Percentiles rank a stretch among this genome's conserved stretches.
These are phyloP conservation scores for Halictus quadricinctus DNA, from an alignment of 2,888 invertebrate genomes.

Conservation along the genomic window DNA sequence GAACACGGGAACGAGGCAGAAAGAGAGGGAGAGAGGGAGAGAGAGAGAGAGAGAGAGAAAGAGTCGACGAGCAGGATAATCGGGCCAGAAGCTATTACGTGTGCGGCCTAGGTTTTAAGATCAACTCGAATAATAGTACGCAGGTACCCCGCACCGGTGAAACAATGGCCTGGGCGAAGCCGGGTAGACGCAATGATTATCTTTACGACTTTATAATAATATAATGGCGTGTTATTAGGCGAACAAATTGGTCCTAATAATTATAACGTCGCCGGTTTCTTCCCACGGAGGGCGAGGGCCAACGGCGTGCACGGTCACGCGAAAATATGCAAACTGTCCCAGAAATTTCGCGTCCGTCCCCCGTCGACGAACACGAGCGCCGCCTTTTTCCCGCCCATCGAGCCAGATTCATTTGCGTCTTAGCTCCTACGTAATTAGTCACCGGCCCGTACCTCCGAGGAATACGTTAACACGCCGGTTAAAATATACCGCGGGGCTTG, in stretches of 20 bases:
- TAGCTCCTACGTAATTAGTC: slow-evolving; percentile 43
- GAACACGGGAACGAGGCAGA: background rate
- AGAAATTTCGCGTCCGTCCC: slow-evolving; percentile 43
- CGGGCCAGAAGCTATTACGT: slow-evolving; percentile 36
- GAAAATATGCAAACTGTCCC: slow-evolving; percentile 57
- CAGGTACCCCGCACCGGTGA: slow-evolving; percentile 25
- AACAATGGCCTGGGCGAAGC: slow-evolving; percentile 51
- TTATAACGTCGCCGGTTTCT: slow-evolving; percentile 48
- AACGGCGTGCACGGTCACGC: slow-evolving; percentile 39
- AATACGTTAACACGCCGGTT: background rate
- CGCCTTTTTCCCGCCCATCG: slow-evolving; percentile 43
- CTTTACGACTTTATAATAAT: slow-evolving; percentile 62
- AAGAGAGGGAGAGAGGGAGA: background rate
- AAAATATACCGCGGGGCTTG: background rate
- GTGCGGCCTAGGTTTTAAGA: slow-evolving; percentile 38
- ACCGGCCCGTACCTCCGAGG: background rate
- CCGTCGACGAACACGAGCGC: slow-evolving; percentile 27
- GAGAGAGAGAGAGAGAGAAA: background rate
- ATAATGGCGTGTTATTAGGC: slow-evolving; percentile 58
- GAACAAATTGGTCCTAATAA: slow-evolving; percentile 58
- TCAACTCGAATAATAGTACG: slow-evolving; percentile 30
- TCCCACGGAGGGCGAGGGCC: slow-evolving; percentile 45
- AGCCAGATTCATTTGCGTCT: slow-evolving; percentile 43
- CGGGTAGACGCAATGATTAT: slow-evolving; percentile 58
- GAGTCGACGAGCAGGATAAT: slow-evolving; percentile 24